phyloP scores from a whole-genome alignment of 2,113 vertebrate species.

The cat (Felis catus) region F.catus_Fca126_mat1.0 CM031416.1:63941001-63941500 shows the following conservation, averaged over 20 bases:
- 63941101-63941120: not conserved
- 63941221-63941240: not conserved
- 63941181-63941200: not conserved
- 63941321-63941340: not conserved
- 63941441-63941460: not conserved
- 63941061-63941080: not conserved
- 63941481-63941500: not conserved
- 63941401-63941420: not conserved
- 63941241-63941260: not conserved
- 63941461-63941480: not conserved
- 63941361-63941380: not conserved
- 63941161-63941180: not conserved
- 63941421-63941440: not conserved
- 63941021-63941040: not conserved
- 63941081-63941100: not conserved
- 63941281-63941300: not conserved
- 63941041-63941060: not conserved
- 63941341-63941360: not conserved
- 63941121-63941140: not conserved
- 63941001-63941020: no score
- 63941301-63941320: not conserved
- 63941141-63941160: not conserved
- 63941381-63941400: not conserved
- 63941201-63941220: not conserved
- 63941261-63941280: not conserved